phyloP scores from a whole-genome alignment of 2,113 vertebrate species.

The Marmota flaviventris region DNA sequence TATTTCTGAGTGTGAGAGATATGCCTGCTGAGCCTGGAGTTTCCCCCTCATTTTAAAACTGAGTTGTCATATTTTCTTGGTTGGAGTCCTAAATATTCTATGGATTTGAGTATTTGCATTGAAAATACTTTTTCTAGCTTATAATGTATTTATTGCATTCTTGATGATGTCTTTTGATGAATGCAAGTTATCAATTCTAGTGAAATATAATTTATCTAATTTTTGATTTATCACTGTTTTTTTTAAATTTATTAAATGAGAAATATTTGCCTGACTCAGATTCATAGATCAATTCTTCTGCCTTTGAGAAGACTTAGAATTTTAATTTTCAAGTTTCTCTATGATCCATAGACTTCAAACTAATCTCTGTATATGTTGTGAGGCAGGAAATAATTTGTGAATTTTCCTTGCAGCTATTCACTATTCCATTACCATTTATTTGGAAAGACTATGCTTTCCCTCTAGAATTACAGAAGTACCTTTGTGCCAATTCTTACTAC shows the following conservation, averaged over 20 bases:
- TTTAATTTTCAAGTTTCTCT: background rate
- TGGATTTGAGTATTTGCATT: background rate
- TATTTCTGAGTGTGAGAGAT: background rate
- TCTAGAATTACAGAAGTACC: background rate
- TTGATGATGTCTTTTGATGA: constrained; percentile 1
- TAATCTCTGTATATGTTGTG: background rate
- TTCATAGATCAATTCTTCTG: background rate
- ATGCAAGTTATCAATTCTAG: background rate
- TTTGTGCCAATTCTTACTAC: background rate
- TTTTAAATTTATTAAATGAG: background rate
- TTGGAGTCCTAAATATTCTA: background rate
- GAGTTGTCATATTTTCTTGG: background rate
- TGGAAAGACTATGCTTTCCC: background rate
- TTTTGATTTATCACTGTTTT: background rate
- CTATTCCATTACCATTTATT: background rate
- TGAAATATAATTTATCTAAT: background rate
- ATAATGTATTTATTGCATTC: background rate
- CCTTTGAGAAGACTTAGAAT: background rate
- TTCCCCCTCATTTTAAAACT: background rate
- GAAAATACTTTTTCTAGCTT: background rate
- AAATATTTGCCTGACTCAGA: background rate
- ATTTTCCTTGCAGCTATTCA: background rate
- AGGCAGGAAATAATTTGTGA: background rate
- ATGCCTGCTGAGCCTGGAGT: background rate
- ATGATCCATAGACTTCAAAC: background rate